phyloP scores from a whole-genome alignment of 2,113 vertebrate species.

The Ceratotherium simum region DNA sequence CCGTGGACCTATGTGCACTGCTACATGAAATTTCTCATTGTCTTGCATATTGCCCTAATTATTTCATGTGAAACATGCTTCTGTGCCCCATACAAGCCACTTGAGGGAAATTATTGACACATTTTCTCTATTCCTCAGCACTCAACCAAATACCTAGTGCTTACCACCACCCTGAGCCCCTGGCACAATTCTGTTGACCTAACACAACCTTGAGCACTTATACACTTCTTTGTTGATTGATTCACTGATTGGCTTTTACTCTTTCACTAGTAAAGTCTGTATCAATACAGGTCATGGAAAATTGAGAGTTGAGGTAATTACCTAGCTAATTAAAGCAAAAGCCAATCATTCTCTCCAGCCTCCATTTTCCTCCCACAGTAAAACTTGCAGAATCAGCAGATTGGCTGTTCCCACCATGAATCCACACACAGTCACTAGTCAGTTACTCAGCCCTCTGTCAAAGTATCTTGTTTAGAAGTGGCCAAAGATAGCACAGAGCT shows the following conservation, averaged over 20 bases:
- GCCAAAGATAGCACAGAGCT: not conserved
- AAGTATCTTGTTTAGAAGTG: conserved; percentile 23
- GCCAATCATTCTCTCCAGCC: not conserved
- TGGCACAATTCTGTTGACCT: not conserved
- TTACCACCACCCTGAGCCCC: not conserved
- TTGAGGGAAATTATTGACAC: not conserved
- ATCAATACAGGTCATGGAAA: not conserved
- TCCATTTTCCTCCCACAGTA: conserved; percentile 15
- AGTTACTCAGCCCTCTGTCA: not conserved
- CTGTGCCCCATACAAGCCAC: not conserved
- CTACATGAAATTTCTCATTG: not conserved
- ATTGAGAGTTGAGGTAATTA: not conserved
- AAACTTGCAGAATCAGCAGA: conserved; percentile 19
- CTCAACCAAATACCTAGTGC: not conserved
- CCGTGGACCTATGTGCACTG: not conserved
- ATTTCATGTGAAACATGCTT: not conserved
- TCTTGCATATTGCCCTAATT: not conserved
- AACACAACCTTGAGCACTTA: not conserved
- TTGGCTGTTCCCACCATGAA: not conserved
- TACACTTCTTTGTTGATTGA: not conserved
- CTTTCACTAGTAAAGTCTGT: not conserved
- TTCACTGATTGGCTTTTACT: not conserved
- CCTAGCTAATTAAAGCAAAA: conserved; percentile 50
- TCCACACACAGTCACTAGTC: not conserved
- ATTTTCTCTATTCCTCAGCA: not conserved